A percentile compares a stretch with the other conserved stretches of the same genome.
These are phyloP conservation scores for Spisula solida DNA, from an alignment of 2,888 invertebrate species.

Conservation along the genomic window DNA sequence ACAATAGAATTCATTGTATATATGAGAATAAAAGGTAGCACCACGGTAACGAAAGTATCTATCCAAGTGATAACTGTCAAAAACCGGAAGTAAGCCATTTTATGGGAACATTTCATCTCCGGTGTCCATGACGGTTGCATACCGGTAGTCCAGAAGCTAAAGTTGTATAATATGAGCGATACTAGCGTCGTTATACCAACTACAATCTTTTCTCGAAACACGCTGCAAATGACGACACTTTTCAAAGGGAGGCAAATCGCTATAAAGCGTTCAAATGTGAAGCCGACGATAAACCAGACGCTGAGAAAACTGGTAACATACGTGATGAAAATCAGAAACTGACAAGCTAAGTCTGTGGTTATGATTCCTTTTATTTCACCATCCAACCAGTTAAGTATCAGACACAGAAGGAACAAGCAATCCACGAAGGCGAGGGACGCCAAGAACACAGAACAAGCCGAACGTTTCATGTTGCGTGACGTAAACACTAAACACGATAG, in stretches of 20 bases:
- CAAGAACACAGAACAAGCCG: slow-evolving; percentile 93
- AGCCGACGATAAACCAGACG: slow-evolving; percentile 95
- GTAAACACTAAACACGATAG: slow-evolving; percentile 93
- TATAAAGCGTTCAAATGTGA: slow-evolving; percentile 94
- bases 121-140: slow-evolving; percentile 31
- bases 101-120: slow-evolving; percentile 59
- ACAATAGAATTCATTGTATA: slow-evolving; percentile 71
- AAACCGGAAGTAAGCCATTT: slow-evolving; percentile 57
- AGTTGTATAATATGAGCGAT: slow-evolving; percentile 72
- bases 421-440: slow-evolving; percentile 91
- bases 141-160: slow-evolving; percentile 77
- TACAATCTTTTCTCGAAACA: slow-evolving; percentile 72
- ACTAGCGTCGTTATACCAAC: slow-evolving; percentile 68
- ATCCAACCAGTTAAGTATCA: slow-evolving; percentile 88
- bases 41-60: slow-evolving; percentile 77
- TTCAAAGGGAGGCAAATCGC: slow-evolving; percentile 93
- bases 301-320: slow-evolving; percentile 93
- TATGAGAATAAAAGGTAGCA: slow-evolving; percentile 77
- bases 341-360: slow-evolving; percentile 89
- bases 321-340: slow-evolving; percentile 74
- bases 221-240: slow-evolving; percentile 74
- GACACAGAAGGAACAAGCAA: slow-evolving; percentile 89
- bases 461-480: slow-evolving; percentile 91
- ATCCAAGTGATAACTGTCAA: slow-evolving; percentile 75
- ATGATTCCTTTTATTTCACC: slow-evolving; percentile 69